These are phyloP conservation scores for Ploceus nigricollis DNA, from an alignment of 2,113 vertebrate genomes.

Conservation along the genomic window DNA sequence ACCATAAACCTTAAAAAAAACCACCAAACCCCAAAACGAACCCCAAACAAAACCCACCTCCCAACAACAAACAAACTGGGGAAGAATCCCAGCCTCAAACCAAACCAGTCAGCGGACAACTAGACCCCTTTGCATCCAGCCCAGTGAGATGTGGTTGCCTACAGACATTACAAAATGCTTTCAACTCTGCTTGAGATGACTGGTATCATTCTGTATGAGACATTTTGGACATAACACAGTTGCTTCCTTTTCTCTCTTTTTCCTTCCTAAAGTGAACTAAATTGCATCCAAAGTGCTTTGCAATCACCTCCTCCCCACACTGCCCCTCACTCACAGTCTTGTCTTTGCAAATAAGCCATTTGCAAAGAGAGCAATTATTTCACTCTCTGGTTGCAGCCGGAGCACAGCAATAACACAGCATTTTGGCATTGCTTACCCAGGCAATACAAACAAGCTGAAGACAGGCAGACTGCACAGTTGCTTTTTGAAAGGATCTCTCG, in stretches of 20 bases:
- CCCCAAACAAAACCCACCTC: background rate
- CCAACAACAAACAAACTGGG: background rate
- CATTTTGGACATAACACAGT: conserved; percentile 38
- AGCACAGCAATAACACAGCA: conserved; percentile 31
- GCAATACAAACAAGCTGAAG: conserved; percentile 52
- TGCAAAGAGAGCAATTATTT: conserved; percentile 44
- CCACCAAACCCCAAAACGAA: background rate
- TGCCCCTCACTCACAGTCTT: background rate
- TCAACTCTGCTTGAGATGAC: conserved; percentile 63
- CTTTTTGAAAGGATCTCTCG: conserved; percentile 30
- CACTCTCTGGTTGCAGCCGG: background rate
- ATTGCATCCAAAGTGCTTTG: background rate
- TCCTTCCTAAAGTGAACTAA: background rate
- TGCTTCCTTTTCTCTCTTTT: background rate
- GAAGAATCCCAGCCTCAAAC: background rate
- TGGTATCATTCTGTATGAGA: conserved; percentile 26
- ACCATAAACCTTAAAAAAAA: background rate
- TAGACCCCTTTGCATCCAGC: conserved; percentile 24
- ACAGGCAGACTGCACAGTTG: conserved; percentile 36
- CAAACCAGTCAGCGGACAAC: background rate
- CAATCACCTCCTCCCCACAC: background rate
- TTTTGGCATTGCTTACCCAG: conserved; percentile 44
- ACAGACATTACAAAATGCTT: conserved; percentile 71
- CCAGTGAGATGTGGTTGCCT: conserved; percentile 19
- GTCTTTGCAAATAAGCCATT: conserved; percentile 32